phyloP scores from a whole-genome alignment of 1,140 invertebrate species.

The Streblospio benedicti region DNA sequence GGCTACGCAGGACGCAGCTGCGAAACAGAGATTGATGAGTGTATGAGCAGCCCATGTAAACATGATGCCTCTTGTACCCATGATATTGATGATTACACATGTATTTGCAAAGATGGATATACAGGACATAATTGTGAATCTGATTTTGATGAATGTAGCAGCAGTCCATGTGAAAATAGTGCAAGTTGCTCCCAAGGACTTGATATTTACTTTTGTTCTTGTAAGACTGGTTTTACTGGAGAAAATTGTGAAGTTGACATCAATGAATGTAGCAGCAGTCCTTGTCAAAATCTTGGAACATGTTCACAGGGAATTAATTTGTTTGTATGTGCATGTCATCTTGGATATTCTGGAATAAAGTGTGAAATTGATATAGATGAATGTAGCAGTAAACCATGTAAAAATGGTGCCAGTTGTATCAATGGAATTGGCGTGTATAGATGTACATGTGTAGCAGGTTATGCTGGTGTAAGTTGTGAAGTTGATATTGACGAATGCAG shows the following conservation, averaged over 20 bases:
- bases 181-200: too few species aligned
- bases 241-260: conserved; percentile 93
- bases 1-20: conserved; percentile 47
- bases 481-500: conserved; percentile 2
- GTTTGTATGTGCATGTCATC: conserved; percentile 66
- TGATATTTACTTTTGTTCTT: too few species aligned
- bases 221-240: conserved; percentile 80
- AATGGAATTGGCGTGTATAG: background rate
- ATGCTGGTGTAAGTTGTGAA: background rate
- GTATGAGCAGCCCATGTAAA: conserved; percentile 12
- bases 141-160: too few species aligned
- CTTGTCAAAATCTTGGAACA: conserved; percentile 82
- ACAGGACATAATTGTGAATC: conserved; percentile 55
- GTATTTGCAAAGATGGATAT: conserved; percentile 79
- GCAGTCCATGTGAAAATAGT: too few species aligned
- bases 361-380: too few species aligned
- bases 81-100: conserved; percentile 73
- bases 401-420: background rate
- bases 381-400: too few species aligned
- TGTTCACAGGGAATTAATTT: too few species aligned
- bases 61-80: conserved; percentile 62
- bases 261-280: conserved; percentile 69
- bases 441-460: background rate
- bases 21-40: conserved; percentile 9
- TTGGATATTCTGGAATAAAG: background rate